Evolutionary conservation across 2,888 invertebrate species (phyloP), one percentile per base, ranked within the genome.

Genomic region (Volucella inflata): DNA sequence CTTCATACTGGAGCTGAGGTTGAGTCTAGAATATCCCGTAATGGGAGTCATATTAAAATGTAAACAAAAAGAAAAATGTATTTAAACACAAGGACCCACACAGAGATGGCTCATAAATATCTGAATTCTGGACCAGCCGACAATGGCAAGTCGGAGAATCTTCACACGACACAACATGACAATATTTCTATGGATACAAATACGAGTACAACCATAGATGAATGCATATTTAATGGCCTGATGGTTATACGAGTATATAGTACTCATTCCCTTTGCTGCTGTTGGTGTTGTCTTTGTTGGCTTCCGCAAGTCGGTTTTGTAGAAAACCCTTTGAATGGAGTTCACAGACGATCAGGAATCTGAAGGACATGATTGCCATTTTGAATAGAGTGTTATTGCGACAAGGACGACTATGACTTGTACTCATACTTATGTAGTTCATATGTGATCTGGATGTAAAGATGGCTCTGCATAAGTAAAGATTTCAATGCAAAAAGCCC

Each of bases 351-450:
- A 85, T 81, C 81, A 85, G 85, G 85, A 85, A 85, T 85, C 85
- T 85, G 85, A 85, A 85, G 85, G 85, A 85, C 85, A 81, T 85
- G 85, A 85, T 85, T 85, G 85, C 85, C 81, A 81, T 85, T 85
- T n/a, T 85, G 76, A 85, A 81, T 81, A 68, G 85, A 72, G 76
- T 83, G 78, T 74, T 83, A 83, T 83, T 83, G 78, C 72, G 50
- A 72, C 71, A 67, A 78, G 76, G 62, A 81, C 75, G 65, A 70
- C 55, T 60, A 72, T 77, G 67, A 21, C 11, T 1, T 36, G 9
- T 46, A 12, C 9, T 11, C 2, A 68, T 12, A 3, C 40, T 38
- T 21, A 55, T 3, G 11, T 17, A 6, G 12, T 14, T 16, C 14
- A 14, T n/a, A 48, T 48, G 48, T 48, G 48, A 44, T 3, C 64